These are phyloP conservation scores for Conchocele bisecta DNA, from an alignment of 2,888 invertebrate genomes.

Conservation along the genomic window DNA sequence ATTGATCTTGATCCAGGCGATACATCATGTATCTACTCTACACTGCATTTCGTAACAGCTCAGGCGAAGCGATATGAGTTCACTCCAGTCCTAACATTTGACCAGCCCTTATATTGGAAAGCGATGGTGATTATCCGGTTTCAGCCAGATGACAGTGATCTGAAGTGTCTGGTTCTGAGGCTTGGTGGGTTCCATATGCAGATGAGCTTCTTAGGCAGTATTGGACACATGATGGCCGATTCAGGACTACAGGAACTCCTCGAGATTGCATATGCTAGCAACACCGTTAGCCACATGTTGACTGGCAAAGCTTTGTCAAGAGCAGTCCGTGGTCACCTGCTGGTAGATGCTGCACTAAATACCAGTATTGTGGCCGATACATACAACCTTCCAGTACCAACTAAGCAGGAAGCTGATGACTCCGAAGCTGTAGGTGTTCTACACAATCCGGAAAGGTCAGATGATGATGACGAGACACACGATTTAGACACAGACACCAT, in stretches of 20 bases:
- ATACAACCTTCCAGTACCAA: not conserved
- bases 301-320: constrained; percentile 56
- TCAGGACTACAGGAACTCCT: constrained; percentile 59
- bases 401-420: too few species aligned
- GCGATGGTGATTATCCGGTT: constrained; percentile 22
- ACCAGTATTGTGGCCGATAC: not conserved
- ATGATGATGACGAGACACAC: too few species aligned
- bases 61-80: too few species aligned
- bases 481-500: too few species aligned
- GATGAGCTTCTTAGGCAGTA: constrained; percentile 62
- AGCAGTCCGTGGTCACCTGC: constrained; percentile 53
- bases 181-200: constrained; percentile 46
- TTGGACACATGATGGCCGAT: constrained; percentile 56
- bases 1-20: constrained; percentile 56
- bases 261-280: constrained; percentile 55
- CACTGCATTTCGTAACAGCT: constrained; percentile 31
- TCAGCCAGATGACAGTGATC: constrained; percentile 17
- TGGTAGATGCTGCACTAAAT: constrained; percentile 39
- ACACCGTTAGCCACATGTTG: constrained; percentile 60
- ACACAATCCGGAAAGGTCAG: too few species aligned
- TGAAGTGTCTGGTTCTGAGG: constrained; percentile 32
- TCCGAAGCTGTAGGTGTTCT: too few species aligned
- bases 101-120: constrained; percentile 61
- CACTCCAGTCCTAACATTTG: constrained; percentile 63
- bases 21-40: constrained; percentile 42